Conservation (phyloP, 2,797 vertebrate genomes). For the Crypturellus tataupa region DNA sequence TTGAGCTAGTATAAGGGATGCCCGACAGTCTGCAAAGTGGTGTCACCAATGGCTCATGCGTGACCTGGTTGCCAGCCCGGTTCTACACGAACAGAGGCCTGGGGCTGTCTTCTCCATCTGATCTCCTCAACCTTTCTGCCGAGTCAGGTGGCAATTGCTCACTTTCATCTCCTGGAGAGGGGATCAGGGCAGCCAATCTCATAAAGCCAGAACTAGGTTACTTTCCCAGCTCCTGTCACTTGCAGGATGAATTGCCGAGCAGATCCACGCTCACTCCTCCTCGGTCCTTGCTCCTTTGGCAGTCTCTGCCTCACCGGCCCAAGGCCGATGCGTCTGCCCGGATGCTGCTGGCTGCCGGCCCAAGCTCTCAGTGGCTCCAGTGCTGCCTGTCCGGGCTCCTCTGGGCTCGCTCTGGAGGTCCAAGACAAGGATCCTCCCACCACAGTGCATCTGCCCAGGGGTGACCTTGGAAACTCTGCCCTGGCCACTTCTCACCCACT, state of each 20-base stretch:
- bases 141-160: neutral
- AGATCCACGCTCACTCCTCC: neutral
- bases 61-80: no score
- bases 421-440: neutral
- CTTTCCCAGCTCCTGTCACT: neutral
- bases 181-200: neutral
- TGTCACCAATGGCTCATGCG: no score
- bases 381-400: accelerated
- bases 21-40: neutral
- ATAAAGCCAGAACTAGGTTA: neutral
- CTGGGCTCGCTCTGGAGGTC: no score
- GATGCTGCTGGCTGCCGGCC: neutral
- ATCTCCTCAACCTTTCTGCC: accelerated
- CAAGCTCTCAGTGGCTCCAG: neutral
- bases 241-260: accelerated
- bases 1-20: neutral
- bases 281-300: accelerated
- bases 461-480: accelerated
- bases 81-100: neutral
- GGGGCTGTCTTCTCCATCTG: accelerated
- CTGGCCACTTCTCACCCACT: neutral
- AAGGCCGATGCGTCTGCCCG: accelerated
- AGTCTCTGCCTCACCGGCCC: neutral
- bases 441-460: accelerated
- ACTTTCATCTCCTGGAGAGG: neutral